A percentile compares a stretch with the other conserved stretches of the same genome.
These are phyloP conservation scores for Hirundo rustica DNA, from an alignment of 2,797 vertebrate genomes.

Conservation along the genomic window DNA sequence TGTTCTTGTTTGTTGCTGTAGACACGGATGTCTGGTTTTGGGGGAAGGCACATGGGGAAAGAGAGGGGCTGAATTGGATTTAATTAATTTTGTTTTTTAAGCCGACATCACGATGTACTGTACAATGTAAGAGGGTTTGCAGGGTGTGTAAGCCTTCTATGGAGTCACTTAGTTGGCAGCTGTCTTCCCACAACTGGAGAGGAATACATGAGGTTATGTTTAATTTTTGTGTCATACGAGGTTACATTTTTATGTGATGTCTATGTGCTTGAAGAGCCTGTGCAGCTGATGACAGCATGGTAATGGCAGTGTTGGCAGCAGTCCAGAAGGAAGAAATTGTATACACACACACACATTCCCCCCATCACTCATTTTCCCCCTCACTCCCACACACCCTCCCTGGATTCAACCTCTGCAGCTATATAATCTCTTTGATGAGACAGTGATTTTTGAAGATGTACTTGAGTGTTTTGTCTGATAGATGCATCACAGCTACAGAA, in stretches of 20 bases:
- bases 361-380: no score
- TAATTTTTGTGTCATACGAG: not conserved
- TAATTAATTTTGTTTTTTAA: not conserved
- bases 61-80: not conserved
- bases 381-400: not conserved
- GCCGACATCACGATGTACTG: not conserved
- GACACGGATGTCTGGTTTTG: not conserved
- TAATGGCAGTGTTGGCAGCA: not conserved
- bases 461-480: not conserved
- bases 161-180: not conserved
- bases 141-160: not conserved
- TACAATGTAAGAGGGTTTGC: not conserved
- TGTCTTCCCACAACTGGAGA: not conserved
- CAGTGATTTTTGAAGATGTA: not conserved
- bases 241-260: not conserved
- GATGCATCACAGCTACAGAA: not conserved
- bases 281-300: not conserved
- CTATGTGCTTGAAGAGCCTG: not conserved
- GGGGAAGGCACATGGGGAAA: not conserved
- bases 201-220: not conserved
- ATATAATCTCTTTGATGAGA: not conserved
- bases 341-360: no score
- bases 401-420: not conserved
- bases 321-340: not conserved
- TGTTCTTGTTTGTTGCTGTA: not conserved